Percentiles rank a stretch among this genome's conserved stretches.
phyloP scores from a whole-genome alignment of 2,888 invertebrate species.

The Lacanobia wlatinum region DNA sequence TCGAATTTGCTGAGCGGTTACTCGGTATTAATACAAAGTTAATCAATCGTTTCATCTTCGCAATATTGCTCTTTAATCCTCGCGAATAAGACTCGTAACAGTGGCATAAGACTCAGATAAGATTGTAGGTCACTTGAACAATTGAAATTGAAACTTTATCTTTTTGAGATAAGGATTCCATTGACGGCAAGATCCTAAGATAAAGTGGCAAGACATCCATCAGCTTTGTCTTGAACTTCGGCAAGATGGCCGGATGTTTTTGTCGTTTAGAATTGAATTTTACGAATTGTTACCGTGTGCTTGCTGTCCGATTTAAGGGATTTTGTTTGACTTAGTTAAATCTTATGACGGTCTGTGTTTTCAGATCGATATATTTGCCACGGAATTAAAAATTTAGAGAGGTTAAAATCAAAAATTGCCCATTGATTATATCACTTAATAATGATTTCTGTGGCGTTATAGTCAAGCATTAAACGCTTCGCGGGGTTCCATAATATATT shows the following conservation, averaged over 20 bases:
- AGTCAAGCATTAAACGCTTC: not conserved
- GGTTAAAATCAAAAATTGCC: not conserved
- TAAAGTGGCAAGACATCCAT: slow-evolving; percentile 43
- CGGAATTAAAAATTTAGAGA: not conserved
- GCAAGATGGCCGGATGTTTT: slow-evolving; percentile 63
- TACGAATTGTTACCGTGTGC: slow-evolving; percentile 45
- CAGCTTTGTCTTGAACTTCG: slow-evolving; percentile 52
- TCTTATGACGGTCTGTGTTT: slow-evolving; percentile 2
- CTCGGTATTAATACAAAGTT: slow-evolving; percentile 46
- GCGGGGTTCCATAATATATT: not conserved
- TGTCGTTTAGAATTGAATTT: slow-evolving; percentile 54
- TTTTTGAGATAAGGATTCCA: slow-evolving; percentile 40
- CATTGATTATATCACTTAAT: not conserved
- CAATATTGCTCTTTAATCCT: slow-evolving; percentile 45
- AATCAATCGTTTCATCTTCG: slow-evolving; percentile 17
- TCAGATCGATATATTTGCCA: not conserved
- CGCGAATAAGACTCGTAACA: slow-evolving; percentile 32
- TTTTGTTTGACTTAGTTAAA: slow-evolving; percentile 12
- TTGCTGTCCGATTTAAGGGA: slow-evolving; percentile 21
- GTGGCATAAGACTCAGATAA: slow-evolving; percentile 23
- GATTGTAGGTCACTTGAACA: slow-evolving; percentile 25
- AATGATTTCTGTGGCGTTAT: not conserved
- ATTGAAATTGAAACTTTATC: slow-evolving; percentile 46
- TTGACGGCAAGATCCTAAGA: slow-evolving; percentile 30
- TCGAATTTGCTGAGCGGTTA: slow-evolving; percentile 68